These are phyloP conservation scores for Hyles euphorbiae DNA, from an alignment of 1,140 invertebrate genomes.

Conservation along the genomic window DNA sequence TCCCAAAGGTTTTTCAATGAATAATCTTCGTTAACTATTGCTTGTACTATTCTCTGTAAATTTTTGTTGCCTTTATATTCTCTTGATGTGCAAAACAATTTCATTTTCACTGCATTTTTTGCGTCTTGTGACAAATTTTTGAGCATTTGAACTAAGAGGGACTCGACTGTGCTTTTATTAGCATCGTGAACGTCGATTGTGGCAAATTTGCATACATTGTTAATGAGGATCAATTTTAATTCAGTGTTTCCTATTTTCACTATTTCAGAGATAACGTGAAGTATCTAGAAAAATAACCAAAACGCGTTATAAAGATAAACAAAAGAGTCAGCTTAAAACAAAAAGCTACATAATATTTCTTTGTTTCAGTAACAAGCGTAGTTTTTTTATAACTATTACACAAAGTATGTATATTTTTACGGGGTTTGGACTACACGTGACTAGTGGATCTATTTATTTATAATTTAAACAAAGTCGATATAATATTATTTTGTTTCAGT, in stretches of 20 bases:
- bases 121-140: conserved; percentile 20
- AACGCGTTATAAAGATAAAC: not conserved
- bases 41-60: conserved; percentile 24
- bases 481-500: too few relatives aligned
- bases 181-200: conserved; percentile 12
- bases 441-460: too few relatives aligned
- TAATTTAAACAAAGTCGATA: too few relatives aligned
- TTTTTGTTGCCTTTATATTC: conserved; percentile 11
- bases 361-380: too few relatives aligned
- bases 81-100: conserved; percentile 13
- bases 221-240: conserved; percentile 37
- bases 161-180: conserved; percentile 20
- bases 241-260: conserved; percentile 30
- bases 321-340: not conserved
- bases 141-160: conserved; percentile 14
- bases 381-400: too few relatives aligned
- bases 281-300: conserved; percentile 37
- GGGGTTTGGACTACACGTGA: too few relatives aligned
- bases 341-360: too few relatives aligned
- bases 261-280: conserved; percentile 35
- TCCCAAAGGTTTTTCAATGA: conserved; percentile 16
- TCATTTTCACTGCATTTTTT: conserved; percentile 22
- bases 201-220: conserved; percentile 34
- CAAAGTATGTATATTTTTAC: too few relatives aligned
- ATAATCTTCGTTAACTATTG: conserved; percentile 19